These are phyloP conservation scores for Drosophila ficusphila DNA, from an alignment of 1,140 invertebrate species.

Conservation along the genomic window DNA sequence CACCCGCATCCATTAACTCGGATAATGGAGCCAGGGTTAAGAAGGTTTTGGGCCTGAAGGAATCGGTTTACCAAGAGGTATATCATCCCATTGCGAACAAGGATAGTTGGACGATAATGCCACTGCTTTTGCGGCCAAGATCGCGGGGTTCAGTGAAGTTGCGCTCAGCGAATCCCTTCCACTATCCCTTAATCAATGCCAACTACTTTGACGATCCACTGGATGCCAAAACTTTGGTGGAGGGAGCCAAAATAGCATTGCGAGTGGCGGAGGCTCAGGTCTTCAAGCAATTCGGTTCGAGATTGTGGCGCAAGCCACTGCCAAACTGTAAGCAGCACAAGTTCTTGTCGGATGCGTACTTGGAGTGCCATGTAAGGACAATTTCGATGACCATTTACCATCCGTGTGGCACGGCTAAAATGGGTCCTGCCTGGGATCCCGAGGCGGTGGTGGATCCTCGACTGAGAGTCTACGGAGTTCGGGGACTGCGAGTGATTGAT, in stretches of 20 bases:
- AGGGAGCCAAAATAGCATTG: slow-evolving; percentile 92
- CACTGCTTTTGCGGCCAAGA: slow-evolving; percentile 90
- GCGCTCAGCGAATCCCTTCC: slow-evolving; percentile 91
- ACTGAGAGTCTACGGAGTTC: slow-evolving; percentile 90
- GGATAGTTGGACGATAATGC: slow-evolving; percentile 94
- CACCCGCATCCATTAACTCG: slow-evolving; percentile 92
- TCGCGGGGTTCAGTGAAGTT: slow-evolving; percentile 92
- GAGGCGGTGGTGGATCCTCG: slow-evolving; percentile 93
- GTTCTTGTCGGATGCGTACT: slow-evolving; percentile 91
- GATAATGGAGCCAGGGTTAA: slow-evolving; percentile 90
- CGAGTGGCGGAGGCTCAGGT: slow-evolving; percentile 89
- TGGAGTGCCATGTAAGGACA: slow-evolving; percentile 93
- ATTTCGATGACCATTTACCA: slow-evolving; percentile 95
- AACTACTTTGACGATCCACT: slow-evolving; percentile 93
- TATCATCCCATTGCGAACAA: slow-evolving; percentile 90
- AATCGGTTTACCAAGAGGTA: slow-evolving; percentile 91
- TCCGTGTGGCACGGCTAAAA: slow-evolving; percentile 92
- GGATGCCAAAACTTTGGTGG: slow-evolving; percentile 91
- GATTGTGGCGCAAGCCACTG: slow-evolving; percentile 89
- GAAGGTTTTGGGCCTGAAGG: slow-evolving; percentile 92
- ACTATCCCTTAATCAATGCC: slow-evolving; percentile 94
- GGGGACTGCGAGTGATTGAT: slow-evolving; percentile 92
- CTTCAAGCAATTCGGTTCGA: slow-evolving; percentile 92
- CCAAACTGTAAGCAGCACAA: slow-evolving; percentile 91
- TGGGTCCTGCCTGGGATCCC: slow-evolving; percentile 91